Base-by-base conservation (phyloP, 2,888 invertebrate species). In the Oxystoma pomonae region DNA sequence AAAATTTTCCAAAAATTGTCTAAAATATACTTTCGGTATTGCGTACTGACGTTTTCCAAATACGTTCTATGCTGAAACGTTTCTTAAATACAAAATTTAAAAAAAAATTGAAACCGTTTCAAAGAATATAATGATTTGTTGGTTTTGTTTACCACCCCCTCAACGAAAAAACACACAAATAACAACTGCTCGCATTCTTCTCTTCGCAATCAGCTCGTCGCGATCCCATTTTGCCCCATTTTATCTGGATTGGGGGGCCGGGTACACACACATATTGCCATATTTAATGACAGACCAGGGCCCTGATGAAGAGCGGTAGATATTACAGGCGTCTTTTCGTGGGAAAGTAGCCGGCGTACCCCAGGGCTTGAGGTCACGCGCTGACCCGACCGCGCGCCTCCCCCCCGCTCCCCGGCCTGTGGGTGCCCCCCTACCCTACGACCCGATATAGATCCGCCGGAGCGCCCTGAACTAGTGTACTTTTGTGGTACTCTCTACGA, bases 301-400 rank as follows among this genome's bases (percentile, higher is more conserved):
- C 75, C 76, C 77, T 78, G 79, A 80, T 80, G 79, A 80, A 79
- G 79, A 80, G 79, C 79, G 80, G 77, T 77, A 79, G 80, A 80
- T 80, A 80, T 78, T 76, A 79, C 80, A 80, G 79, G 80, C 80
- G 80, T 79, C 76, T 78, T 75, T 78, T 78, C 80, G 80, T 81
- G 81, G 80, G 81, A 80, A 80, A 80, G 81, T 81, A 78, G 80
- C 79, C 77, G 78, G 79, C 76, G 79, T 79, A 80, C 79, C 80
- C 79, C 80, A 80, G 78, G 78, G 79, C 80, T 78, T 78, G 80
- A 80, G 81, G 80, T 81, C 80, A 80, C 78, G 78, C 77, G 78
- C 74, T 80, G 79, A 79, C 78, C 80, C 77, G 77, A 73, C 76
- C 70, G 67, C 70, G 70, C 72, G 72, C 63, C 62, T 66, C 71